Conservation (phyloP, 2,888 invertebrate genomes). For the Ectobius pallidus region DNA sequence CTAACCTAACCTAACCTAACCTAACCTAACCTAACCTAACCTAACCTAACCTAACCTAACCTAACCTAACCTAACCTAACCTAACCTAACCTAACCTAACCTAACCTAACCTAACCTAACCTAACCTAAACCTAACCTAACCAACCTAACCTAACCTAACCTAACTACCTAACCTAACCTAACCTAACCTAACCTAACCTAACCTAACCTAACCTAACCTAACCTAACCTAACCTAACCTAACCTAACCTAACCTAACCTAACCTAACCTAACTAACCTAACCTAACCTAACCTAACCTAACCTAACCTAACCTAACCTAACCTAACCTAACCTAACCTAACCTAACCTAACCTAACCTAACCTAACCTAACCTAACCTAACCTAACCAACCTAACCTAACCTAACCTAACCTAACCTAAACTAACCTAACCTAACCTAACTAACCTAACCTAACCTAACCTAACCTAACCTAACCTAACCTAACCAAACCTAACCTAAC, state of each 20-base stretch:
- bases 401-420: slow-evolving; percentile 42
- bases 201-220: slow-evolving; percentile 44
- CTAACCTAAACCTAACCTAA: too few relatives aligned
- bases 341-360: slow-evolving; percentile 37
- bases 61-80: slow-evolving; percentile 32
- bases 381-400: slow-evolving; percentile 42
- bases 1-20: slow-evolving; percentile 32
- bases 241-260: slow-evolving; percentile 33
- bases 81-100: slow-evolving; percentile 27
- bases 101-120: slow-evolving; percentile 33
- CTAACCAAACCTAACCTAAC: slow-evolving; percentile 14
- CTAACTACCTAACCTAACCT: slow-evolving; percentile 13
- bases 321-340: slow-evolving; percentile 24
- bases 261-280: too few relatives aligned
- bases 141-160: too few relatives aligned
- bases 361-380: slow-evolving; percentile 43
- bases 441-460: slow-evolving; percentile 47
- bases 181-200: slow-evolving; percentile 20
- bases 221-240: slow-evolving; percentile 47
- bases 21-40: slow-evolving; percentile 20
- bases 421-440: slow-evolving; percentile 45
- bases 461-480: slow-evolving; percentile 15
- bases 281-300: too few relatives aligned
- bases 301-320: slow-evolving; percentile 34
- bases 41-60: slow-evolving; percentile 29